These are phyloP conservation scores for Cyrtodaria siliqua DNA, from an alignment of 2,888 invertebrate species.

Conservation along the genomic window DNA sequence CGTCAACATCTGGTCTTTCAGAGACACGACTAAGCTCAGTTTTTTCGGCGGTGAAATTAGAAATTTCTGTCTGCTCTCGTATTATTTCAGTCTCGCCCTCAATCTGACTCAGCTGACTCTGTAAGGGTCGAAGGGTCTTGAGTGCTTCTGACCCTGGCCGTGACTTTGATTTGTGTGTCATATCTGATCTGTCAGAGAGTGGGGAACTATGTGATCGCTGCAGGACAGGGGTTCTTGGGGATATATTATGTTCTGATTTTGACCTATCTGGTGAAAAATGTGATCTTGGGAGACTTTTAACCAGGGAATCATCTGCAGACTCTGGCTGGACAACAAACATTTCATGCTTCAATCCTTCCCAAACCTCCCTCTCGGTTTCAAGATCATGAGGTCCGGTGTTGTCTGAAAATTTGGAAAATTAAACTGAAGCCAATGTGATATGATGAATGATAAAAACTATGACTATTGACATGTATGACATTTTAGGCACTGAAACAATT, in stretches of 20 bases:
- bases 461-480: no score
- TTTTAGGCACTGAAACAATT: no score
- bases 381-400: constrained; percentile 20
- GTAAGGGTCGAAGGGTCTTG: constrained; percentile 48
- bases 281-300: neutral
- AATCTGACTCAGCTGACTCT: constrained; percentile 54
- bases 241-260: constrained; percentile 45
- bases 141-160: constrained; percentile 30
- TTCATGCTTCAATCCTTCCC: constrained; percentile 55
- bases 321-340: constrained; percentile 37
- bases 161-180: constrained; percentile 24
- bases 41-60: constrained; percentile 46
- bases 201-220: constrained; percentile 60
- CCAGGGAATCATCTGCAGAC: neutral
- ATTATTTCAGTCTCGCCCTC: constrained; percentile 58
- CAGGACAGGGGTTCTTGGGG: constrained; percentile 44
- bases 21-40: constrained; percentile 37
- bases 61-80: constrained; percentile 61
- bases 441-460: neutral
- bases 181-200: constrained; percentile 42
- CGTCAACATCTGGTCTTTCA: constrained; percentile 32
- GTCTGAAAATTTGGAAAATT: neutral
- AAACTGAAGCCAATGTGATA: neutral
- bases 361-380: constrained; percentile 48
- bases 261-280: constrained; percentile 48